These are phyloP conservation scores for Mechanitis mazaeus DNA, from an alignment of 2,888 invertebrate genomes.

Conservation along the genomic window DNA sequence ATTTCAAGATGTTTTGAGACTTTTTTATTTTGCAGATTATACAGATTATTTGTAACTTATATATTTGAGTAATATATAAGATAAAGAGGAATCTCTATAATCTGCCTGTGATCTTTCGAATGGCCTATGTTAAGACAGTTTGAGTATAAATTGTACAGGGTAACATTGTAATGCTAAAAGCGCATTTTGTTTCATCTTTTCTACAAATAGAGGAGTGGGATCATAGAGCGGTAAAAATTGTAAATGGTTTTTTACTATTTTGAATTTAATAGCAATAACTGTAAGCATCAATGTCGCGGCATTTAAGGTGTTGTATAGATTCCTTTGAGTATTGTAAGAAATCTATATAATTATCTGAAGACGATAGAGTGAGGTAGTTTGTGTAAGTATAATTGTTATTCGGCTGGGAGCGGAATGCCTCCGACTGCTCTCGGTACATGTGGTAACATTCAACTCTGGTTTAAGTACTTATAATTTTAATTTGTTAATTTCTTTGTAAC, in stretches of 20 bases:
- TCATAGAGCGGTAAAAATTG: slow-evolving; percentile 13
- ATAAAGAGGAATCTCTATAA: slow-evolving; percentile 8
- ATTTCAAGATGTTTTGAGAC: slow-evolving; percentile 13
- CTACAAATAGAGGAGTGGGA: slow-evolving; percentile 20
- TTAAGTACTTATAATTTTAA: no score
- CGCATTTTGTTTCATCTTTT: slow-evolving; percentile 27
- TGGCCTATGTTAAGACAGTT: slow-evolving; percentile 35
- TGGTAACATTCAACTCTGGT: background rate
- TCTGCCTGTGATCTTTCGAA: slow-evolving; percentile 15
- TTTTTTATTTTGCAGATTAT: background rate
- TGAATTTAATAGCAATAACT: background rate
- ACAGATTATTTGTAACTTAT: slow-evolving; percentile 9
- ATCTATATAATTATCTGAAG: background rate
- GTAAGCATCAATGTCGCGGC: background rate
- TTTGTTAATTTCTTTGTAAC: background rate
- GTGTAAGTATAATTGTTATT: background rate
- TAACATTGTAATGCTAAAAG: slow-evolving; percentile 49
- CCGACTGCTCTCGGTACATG: background rate
- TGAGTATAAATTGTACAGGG: slow-evolving; percentile 60
- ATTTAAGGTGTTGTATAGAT: background rate
- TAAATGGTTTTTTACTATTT: slow-evolving; percentile 6
- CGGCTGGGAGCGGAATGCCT: background rate
- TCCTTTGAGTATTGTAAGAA: no score
- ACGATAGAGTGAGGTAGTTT: background rate
- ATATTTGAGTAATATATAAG: no score